A percentile compares a stretch with the other conserved stretches of the same genome.
phyloP scores from a whole-genome alignment of 2,113 vertebrate species.

The Phaetusa simplex region DNA sequence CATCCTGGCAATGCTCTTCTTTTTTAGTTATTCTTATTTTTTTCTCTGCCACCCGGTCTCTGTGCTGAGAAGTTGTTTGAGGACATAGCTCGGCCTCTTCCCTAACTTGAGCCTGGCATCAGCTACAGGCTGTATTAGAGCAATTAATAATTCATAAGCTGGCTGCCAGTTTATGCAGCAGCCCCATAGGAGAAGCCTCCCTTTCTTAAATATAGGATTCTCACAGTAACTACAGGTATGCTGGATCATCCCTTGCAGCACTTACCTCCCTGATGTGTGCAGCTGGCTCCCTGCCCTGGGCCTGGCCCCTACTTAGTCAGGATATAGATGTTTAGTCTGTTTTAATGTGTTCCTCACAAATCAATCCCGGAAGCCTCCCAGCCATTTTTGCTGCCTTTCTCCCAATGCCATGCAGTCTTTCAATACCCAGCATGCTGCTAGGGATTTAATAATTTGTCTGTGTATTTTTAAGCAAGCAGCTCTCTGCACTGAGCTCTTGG shows the following conservation, averaged over 20 bases:
- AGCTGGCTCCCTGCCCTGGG: not conserved
- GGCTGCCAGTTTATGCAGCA: not conserved
- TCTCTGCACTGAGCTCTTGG: not conserved
- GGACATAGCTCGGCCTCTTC: not conserved
- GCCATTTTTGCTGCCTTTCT: not conserved
- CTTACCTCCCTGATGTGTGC: not conserved
- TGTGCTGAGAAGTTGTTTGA: not conserved
- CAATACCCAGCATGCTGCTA: not conserved
- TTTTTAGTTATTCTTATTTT: not conserved
- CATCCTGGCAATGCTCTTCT: not conserved
- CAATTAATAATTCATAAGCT: not conserved
- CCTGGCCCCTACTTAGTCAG: not conserved
- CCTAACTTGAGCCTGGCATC: not conserved
- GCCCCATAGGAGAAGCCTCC: not conserved
- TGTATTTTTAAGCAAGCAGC: not conserved
- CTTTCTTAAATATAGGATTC: not conserved
- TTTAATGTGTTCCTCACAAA: slow-evolving; percentile 12
- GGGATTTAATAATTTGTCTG: not conserved
- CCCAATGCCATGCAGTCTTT: not conserved
- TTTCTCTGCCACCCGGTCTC: not conserved
- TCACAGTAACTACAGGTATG: not conserved
- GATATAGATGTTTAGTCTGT: not conserved
- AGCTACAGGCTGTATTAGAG: not conserved
- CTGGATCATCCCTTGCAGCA: not conserved
- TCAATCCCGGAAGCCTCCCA: not conserved